Evolutionary conservation across 2,113 vertebrate genomes (phyloP).

Genomic region (Acanthochromis polyacanthus): DNA sequence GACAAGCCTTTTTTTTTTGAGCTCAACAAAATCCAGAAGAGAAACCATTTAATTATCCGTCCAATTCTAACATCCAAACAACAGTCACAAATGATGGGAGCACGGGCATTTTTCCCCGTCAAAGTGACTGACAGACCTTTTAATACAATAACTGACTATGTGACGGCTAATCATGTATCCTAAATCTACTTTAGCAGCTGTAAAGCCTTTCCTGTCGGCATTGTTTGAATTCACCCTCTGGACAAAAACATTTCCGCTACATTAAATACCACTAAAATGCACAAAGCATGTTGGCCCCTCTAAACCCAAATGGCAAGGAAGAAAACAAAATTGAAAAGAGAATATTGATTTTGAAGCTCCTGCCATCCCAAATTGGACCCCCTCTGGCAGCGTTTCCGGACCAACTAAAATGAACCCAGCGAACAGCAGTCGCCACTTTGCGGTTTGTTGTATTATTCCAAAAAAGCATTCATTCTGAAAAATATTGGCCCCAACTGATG

Average conservation of each 20-base stretch:
- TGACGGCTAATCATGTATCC: conserved; percentile 64
- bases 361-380: conserved; percentile 47
- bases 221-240: conserved; percentile 39
- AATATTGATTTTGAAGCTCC: conserved; percentile 55
- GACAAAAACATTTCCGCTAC: conserved; percentile 35
- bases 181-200: conserved; percentile 33
- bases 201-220: conserved; percentile 34
- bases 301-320: conserved; percentile 23
- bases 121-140: conserved; percentile 54
- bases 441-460: conserved; percentile 33
- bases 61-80: conserved; percentile 5
- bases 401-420: conserved; percentile 51
- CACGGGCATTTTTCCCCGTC: conserved; percentile 43
- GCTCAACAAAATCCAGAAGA: conserved; percentile 25
- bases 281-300: conserved; percentile 31
- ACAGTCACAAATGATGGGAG: conserved; percentile 21
- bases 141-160: conserved; percentile 19
- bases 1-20: neutral
- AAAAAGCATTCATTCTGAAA: conserved; percentile 24
- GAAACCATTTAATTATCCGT: conserved; percentile 37
- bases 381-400: conserved; percentile 41
- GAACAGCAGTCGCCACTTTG: conserved; percentile 33
- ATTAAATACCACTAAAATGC: conserved; percentile 46
- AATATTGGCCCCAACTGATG: conserved; percentile 11
- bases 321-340: conserved; percentile 51